Conservation (phyloP, 2,888 invertebrate species). For the Spodoptera exigua region DNA sequence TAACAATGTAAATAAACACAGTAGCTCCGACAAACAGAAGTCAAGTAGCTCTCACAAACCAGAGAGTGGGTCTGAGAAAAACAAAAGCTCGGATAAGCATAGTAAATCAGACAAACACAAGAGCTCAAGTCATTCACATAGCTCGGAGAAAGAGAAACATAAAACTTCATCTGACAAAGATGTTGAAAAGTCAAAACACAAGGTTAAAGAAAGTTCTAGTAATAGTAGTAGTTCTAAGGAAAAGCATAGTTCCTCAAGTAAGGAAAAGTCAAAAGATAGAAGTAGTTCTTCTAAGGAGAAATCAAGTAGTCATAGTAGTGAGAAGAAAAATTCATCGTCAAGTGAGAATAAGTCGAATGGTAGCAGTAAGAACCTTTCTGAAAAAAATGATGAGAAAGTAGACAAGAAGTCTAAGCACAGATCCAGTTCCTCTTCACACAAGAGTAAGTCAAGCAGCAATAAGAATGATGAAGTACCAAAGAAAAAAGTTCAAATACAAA, state of each 20-base stretch:
- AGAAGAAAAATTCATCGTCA: slow-evolving; percentile 75
- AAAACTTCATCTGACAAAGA: slow-evolving; percentile 73
- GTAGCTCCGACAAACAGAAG: slow-evolving; percentile 65
- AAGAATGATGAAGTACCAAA: slow-evolving; percentile 83
- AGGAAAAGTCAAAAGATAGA: slow-evolving; percentile 78
- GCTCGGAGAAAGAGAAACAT: slow-evolving; percentile 60
- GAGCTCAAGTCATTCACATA: slow-evolving; percentile 59
- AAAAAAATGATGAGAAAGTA: slow-evolving; percentile 67
- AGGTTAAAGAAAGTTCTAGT: slow-evolving; percentile 69
- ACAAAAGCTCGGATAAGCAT: slow-evolving; percentile 62
- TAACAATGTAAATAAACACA: slow-evolving; percentile 60
- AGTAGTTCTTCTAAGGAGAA: slow-evolving; percentile 81
- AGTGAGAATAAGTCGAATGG: slow-evolving; percentile 72
- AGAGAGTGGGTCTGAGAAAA: slow-evolving; percentile 68
- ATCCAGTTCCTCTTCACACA: slow-evolving; percentile 77
- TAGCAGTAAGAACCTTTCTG: slow-evolving; percentile 70
- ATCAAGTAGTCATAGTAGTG: slow-evolving; percentile 76
- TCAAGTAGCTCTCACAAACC: slow-evolving; percentile 63
- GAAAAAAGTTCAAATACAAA: slow-evolving; percentile 74
- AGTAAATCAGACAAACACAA: slow-evolving; percentile 65
- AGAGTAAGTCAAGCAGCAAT: slow-evolving; percentile 74
- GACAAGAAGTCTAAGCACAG: slow-evolving; percentile 77
- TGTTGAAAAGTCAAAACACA: slow-evolving; percentile 65
- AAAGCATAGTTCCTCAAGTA: slow-evolving; percentile 78
- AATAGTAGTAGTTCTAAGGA: slow-evolving; percentile 77